Conservation (phyloP, 2,888 invertebrate species). For the Andrena bicolor region DNA sequence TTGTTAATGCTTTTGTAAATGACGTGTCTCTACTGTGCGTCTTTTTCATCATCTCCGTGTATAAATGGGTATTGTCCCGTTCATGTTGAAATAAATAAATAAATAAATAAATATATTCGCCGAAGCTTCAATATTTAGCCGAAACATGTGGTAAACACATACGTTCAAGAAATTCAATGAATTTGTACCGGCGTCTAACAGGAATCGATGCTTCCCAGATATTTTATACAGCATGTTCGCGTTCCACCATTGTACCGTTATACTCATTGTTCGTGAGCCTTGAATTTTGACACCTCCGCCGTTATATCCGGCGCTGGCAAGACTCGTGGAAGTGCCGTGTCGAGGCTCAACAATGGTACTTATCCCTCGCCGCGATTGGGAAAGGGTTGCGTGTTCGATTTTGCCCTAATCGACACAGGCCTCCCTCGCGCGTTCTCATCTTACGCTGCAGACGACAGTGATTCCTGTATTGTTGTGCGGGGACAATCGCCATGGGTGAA, state of each 20-base stretch:
- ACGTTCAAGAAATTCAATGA: conserved; percentile 5
- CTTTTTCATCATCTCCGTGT: no score
- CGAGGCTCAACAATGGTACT: conserved; percentile 58
- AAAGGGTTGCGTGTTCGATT: conserved; percentile 63
- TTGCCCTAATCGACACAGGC: conserved; percentile 61
- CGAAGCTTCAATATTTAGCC: no score
- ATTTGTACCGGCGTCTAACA: background rate
- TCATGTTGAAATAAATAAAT: no score
- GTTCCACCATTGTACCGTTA: conserved; percentile 50
- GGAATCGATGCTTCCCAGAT: conserved; percentile 38
- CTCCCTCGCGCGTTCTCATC: conserved; percentile 52
- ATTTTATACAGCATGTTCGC: conserved; percentile 15
- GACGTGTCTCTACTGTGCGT: no score
- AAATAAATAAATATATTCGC: no score
- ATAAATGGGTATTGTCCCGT: no score
- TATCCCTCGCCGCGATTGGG: conserved; percentile 50
- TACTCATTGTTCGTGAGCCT: conserved; percentile 47
- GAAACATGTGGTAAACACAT: no score
- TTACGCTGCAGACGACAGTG: conserved; percentile 70
- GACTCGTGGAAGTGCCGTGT: conserved; percentile 42
- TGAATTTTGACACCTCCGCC: conserved; percentile 64
- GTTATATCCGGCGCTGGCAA: conserved; percentile 48
- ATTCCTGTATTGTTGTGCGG: conserved; percentile 61
- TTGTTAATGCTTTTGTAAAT: no score
- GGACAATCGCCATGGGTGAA: conserved; percentile 53